Evolutionary conservation across 2,888 invertebrate species (phyloP).

Genomic region (Maniola hyperantus): DNA sequence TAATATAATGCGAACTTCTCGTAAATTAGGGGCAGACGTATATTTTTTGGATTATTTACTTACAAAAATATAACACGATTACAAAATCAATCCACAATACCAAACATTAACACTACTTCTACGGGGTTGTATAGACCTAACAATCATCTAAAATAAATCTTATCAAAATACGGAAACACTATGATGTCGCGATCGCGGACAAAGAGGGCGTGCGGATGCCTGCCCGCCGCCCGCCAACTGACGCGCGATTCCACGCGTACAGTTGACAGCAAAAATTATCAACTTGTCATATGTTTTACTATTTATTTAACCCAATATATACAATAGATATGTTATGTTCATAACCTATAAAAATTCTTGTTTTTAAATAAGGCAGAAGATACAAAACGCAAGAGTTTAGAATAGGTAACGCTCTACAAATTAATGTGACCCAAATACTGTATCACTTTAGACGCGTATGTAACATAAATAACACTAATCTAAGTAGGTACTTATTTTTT

Average conservation of each 20-base stretch:
- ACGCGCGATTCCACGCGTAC: conserved; percentile 35
- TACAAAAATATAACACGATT: conserved; percentile 24
- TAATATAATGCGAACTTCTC: not conserved
- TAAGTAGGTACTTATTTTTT: too few relatives aligned
- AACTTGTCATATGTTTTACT: not conserved
- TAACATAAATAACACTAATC: too few relatives aligned
- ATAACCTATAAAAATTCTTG: too few relatives aligned
- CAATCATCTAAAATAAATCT: conserved; percentile 52
- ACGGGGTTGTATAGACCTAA: conserved; percentile 48
- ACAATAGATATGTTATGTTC: too few relatives aligned
- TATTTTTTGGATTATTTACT: conserved; percentile 6
- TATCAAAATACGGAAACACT: conserved; percentile 47
- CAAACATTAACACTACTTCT: conserved; percentile 27
- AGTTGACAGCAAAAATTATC: conserved; percentile 5
- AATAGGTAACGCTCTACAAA: too few relatives aligned
- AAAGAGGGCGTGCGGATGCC: conserved; percentile 18
- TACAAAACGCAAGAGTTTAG: too few relatives aligned
- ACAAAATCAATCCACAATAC: conserved; percentile 30
- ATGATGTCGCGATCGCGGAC: conserved; percentile 30
- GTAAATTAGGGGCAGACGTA: not conserved
- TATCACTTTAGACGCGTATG: too few relatives aligned
- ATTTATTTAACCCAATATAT: not conserved
- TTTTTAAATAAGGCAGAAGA: too few relatives aligned
- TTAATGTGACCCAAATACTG: too few relatives aligned
- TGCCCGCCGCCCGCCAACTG: conserved; percentile 42